Evolutionary conservation across 2,113 vertebrate species (phyloP).

Genomic region (Tylochromis polylepis): DNA sequence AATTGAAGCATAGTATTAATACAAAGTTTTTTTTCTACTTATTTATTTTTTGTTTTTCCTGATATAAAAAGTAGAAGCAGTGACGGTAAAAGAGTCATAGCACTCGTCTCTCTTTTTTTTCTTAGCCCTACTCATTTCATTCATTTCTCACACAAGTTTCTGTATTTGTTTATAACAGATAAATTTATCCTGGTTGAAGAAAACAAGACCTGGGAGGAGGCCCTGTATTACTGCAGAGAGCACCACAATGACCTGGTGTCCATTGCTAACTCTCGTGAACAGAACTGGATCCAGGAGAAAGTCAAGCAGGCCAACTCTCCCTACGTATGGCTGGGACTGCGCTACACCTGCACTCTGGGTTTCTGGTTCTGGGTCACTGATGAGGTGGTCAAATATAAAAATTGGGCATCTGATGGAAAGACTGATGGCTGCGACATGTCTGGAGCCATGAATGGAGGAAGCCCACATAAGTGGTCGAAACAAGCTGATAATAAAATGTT

Average conservation of each 20-base stretch:
- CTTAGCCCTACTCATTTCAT: not conserved
- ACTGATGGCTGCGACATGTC: too few species aligned
- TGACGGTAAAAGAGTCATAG: too few species aligned
- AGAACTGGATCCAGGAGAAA: rapidly evolving
- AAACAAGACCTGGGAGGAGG: not conserved
- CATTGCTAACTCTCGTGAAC: rapidly evolving
- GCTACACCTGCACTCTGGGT: not conserved
- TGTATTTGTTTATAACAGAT: not conserved
- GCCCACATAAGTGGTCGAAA: too few species aligned
- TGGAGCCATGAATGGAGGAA: too few species aligned
- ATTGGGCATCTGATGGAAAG: rapidly evolving
- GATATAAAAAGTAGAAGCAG: too few species aligned
- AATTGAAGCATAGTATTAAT: too few species aligned
- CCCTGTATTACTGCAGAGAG: constrained; percentile 4
- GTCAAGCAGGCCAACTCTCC: rapidly evolving
- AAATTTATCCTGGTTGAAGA: not conserved
- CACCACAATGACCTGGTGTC: not conserved
- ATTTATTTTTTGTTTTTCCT: too few species aligned
- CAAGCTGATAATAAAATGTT: too few species aligned
- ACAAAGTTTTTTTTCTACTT: too few species aligned
- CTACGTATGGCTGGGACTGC: not conserved
- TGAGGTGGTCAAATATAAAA: rapidly evolving
- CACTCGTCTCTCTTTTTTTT: too few species aligned
- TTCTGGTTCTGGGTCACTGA: not conserved
- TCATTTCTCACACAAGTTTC: too few species aligned